A percentile compares a stretch with the other conserved stretches of the same genome.
phyloP scores from a whole-genome alignment of 2,888 invertebrate genomes.

The Rhyacophila evoluta region DNA sequence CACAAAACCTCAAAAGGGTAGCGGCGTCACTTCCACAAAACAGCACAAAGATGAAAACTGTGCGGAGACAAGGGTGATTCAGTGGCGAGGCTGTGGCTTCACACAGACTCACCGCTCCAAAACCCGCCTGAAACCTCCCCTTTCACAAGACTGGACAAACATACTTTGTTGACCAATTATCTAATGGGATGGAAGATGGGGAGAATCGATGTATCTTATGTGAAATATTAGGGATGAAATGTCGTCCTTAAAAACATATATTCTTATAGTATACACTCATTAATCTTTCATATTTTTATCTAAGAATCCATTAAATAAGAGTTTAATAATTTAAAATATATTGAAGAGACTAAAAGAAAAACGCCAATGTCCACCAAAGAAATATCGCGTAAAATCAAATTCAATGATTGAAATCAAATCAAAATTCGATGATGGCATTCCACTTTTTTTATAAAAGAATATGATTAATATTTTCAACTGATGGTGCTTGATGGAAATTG shows the following conservation, averaged over 20 bases:
- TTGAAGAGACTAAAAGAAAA: no score
- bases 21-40: neutral
- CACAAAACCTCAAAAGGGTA: neutral
- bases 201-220: conserved; percentile 7
- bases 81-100: neutral
- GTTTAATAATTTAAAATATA: no score
- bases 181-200: conserved; percentile 35
- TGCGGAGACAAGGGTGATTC: neutral
- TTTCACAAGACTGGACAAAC: conserved; percentile 36
- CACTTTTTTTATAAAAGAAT: no score
- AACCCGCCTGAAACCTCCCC: neutral
- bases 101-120: conserved; percentile 3
- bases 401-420: no score
- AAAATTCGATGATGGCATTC: no score
- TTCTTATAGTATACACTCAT: no score
- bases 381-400: no score
- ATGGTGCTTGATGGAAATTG: no score
- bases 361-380: no score
- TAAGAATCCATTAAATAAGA: no score
- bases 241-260: neutral
- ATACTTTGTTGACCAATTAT: conserved; percentile 47
- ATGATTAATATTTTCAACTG: no score
- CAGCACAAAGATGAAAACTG: neutral
- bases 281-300: no score
- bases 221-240: neutral